phyloP scores from a whole-genome alignment of 2,797 vertebrate species.

The Hybognathus amarus region DNA sequence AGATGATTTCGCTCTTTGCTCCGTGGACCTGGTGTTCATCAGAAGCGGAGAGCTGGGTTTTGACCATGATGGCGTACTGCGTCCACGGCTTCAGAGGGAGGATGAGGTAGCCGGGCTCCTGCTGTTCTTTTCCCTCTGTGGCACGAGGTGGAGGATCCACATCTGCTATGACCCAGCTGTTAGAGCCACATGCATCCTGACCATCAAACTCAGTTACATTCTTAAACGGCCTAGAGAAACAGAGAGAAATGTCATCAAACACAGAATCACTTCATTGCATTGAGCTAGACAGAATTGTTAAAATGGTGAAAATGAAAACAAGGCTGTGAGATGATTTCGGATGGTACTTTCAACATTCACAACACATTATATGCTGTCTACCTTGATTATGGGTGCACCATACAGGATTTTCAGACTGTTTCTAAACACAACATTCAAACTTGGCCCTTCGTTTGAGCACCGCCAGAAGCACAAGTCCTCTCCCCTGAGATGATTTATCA shows the following conservation, averaged over 20 bases:
- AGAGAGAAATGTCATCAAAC: neutral
- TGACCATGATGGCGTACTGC: slow-evolving; percentile 96
- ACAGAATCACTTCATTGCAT: neutral
- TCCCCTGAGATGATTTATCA: neutral
- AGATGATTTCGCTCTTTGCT: slow-evolving; percentile 97
- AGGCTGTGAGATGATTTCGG: neutral
- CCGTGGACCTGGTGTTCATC: slow-evolving; percentile 91
- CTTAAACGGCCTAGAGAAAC: slow-evolving; percentile 82
- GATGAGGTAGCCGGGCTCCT: slow-evolving; percentile 88
- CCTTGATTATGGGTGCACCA: neutral
- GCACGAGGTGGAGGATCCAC: slow-evolving; percentile 88
- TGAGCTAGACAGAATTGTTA: neutral
- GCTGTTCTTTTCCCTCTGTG: slow-evolving; percentile 79
- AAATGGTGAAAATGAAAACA: neutral
- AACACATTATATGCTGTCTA: neutral
- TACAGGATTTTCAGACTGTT: neutral
- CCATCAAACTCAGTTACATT: slow-evolving; percentile 99
- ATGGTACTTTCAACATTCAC: neutral
- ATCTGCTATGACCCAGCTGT: slow-evolving; percentile 97
- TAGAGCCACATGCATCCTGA: slow-evolving; percentile 95
- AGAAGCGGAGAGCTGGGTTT: slow-evolving; percentile 92
- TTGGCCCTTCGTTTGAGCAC: neutral
- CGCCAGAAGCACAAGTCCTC: neutral
- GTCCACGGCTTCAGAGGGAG: slow-evolving; percentile 94
- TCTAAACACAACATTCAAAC: neutral